Conservation (phyloP, 2,888 invertebrate genomes). For the Eugnorisma glareosa region DNA sequence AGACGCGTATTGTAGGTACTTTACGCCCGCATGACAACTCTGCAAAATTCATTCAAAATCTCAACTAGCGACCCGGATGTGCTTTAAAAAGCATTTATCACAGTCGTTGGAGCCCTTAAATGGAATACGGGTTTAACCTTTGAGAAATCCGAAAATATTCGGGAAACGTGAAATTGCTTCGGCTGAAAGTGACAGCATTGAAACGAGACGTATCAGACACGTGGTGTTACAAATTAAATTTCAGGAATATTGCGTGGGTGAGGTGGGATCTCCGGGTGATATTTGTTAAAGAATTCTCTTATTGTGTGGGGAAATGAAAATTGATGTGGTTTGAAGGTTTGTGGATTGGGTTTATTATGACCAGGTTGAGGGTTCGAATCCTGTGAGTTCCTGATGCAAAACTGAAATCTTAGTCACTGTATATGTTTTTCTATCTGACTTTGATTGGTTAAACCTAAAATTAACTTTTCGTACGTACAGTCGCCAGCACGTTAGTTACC, state of each 20-base stretch:
- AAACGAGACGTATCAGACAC: slow-evolving; percentile 59
- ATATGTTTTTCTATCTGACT: no score
- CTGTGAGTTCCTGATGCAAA: no score
- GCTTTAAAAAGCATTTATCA: slow-evolving; percentile 53
- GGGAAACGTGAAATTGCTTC: slow-evolving; percentile 71
- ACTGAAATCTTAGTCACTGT: not conserved
- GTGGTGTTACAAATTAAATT: slow-evolving; percentile 65
- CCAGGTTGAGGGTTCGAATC: not conserved
- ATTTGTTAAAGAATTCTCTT: slow-evolving; percentile 16
- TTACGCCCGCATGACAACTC: slow-evolving; percentile 32
- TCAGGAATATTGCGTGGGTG: slow-evolving; percentile 43
- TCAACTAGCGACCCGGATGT: slow-evolving; percentile 37
- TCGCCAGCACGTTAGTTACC: no score
- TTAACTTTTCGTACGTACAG: no score
- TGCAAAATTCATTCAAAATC: slow-evolving; percentile 16
- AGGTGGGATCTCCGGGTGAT: not conserved
- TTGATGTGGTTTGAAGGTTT: not conserved
- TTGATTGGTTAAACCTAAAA: no score
- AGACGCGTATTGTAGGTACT: not conserved
- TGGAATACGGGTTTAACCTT: slow-evolving; percentile 60
- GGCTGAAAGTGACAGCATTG: slow-evolving; percentile 71
- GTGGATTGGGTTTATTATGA: not conserved
- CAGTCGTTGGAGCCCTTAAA: slow-evolving; percentile 49
- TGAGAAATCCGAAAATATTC: slow-evolving; percentile 66
- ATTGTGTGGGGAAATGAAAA: slow-evolving; percentile 3